Evolutionary conservation across 2,113 vertebrate genomes (phyloP).

Genomic region (Hemiprocne comata): DNA sequence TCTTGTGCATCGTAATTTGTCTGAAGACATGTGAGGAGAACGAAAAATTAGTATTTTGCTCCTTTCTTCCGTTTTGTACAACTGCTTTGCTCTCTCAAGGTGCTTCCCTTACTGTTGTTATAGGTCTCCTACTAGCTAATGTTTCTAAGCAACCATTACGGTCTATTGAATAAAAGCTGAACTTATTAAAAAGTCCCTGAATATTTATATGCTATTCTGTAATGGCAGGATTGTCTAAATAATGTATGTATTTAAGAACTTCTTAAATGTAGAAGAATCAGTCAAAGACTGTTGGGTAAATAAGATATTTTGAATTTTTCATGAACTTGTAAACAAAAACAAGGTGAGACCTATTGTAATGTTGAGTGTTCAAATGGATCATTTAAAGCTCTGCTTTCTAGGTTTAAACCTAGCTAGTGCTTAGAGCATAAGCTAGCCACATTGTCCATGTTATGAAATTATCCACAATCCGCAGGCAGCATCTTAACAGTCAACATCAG

Average conservation of each 20-base stretch:
- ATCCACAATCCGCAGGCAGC: background rate
- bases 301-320: slow-evolving; percentile 67
- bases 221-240: slow-evolving; percentile 55
- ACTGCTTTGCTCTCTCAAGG: background rate
- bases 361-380: slow-evolving; percentile 51
- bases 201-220: slow-evolving; percentile 58
- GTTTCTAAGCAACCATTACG: slow-evolving; percentile 40
- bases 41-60: background rate
- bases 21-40: background rate
- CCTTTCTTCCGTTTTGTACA: slow-evolving; percentile 7
- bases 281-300: slow-evolving; percentile 58
- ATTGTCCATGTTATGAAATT: background rate
- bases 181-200: slow-evolving; percentile 55
- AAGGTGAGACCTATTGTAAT: slow-evolving; percentile 44
- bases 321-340: slow-evolving; percentile 71
- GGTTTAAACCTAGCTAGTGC: background rate
- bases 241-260: slow-evolving; percentile 62
- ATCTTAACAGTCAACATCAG: background rate
- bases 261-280: slow-evolving; percentile 36
- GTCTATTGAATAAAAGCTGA: slow-evolving; percentile 43
- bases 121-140: background rate
- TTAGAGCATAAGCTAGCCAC: background rate
- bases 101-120: background rate
- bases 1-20: background rate
- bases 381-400: slow-evolving; percentile 11